Percentiles rank a stretch among this genome's conserved stretches.
Evolutionary conservation across 2,797 vertebrate species (phyloP).

Genomic region (Crocodylus rhombifer): DNA sequence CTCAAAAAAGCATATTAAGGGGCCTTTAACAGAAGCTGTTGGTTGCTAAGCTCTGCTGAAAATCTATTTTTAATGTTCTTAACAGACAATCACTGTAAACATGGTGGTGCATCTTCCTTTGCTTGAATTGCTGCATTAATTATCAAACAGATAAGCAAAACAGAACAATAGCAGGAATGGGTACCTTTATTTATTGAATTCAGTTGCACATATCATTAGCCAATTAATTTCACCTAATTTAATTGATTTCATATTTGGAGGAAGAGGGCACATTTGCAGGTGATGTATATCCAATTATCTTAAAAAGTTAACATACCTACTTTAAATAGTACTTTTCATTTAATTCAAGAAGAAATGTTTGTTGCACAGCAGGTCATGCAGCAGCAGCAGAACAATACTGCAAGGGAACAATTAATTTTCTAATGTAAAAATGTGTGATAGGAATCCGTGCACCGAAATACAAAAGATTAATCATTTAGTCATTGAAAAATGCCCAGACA

Average conservation of each 20-base stretch:
- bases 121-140: neutral
- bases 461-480: conserved; percentile 69
- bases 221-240: conserved; percentile 45
- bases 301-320: conserved; percentile 42
- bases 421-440: conserved; percentile 47
- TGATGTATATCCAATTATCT: conserved; percentile 47
- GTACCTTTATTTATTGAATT: conserved; percentile 36
- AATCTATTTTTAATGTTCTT: neutral
- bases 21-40: neutral
- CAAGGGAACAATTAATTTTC: conserved; percentile 61
- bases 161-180: neutral
- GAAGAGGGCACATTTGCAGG: conserved; percentile 26
- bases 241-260: conserved; percentile 65
- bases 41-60: neutral
- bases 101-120: neutral
- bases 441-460: conserved; percentile 55
- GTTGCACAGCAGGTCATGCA: neutral
- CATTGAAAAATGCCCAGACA: conserved; percentile 55
- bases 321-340: conserved; percentile 33
- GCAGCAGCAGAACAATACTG: conserved; percentile 16
- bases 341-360: conserved; percentile 43
- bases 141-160: conserved; percentile 15
- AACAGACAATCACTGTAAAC: neutral
- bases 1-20: neutral
- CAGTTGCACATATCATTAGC: neutral